Evolutionary conservation across 2,888 invertebrate species (phyloP).

Genomic region (Dione juno): DNA sequence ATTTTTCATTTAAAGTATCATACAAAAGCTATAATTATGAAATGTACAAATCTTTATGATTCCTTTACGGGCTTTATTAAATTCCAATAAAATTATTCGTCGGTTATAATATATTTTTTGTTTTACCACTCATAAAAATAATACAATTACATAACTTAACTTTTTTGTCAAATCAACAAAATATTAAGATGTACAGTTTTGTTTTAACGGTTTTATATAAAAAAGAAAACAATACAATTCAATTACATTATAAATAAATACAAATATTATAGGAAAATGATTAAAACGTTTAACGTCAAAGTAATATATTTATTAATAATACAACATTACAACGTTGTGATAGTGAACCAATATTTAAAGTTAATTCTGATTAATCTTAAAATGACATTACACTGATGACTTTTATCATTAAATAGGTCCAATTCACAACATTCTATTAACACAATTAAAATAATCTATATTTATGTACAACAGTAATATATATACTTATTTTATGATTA

Average conservation of each 20-base stretch:
- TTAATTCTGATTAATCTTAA: constrained; percentile 20
- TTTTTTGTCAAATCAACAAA: neutral
- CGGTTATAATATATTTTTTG: neutral
- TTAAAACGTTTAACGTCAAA: constrained; percentile 8
- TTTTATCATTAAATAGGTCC: constrained; percentile 66
- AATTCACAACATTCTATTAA: constrained; percentile 67
- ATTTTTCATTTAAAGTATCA: neutral
- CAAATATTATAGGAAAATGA: neutral
- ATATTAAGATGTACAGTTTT: neutral
- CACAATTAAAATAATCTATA: constrained; percentile 26
- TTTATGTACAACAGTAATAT: constrained; percentile 27
- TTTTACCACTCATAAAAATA: neutral
- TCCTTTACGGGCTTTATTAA: too few relatives aligned
- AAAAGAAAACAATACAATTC: neutral
- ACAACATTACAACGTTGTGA: constrained; percentile 59
- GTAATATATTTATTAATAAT: constrained; percentile 33
- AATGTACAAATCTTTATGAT: too few relatives aligned
- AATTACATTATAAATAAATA: too few relatives aligned
- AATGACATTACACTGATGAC: constrained; percentile 18
- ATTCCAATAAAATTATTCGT: neutral
- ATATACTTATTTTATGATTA: constrained; percentile 29
- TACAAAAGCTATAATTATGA: too few relatives aligned
- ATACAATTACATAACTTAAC: neutral
- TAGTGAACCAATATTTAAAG: constrained; percentile 74
- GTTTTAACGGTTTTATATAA: neutral